Evolutionary conservation across 1,140 invertebrate genomes (phyloP), one percentile per base, ranked within the genome.

Genomic region (Neocloeon triangulifer): DNA sequence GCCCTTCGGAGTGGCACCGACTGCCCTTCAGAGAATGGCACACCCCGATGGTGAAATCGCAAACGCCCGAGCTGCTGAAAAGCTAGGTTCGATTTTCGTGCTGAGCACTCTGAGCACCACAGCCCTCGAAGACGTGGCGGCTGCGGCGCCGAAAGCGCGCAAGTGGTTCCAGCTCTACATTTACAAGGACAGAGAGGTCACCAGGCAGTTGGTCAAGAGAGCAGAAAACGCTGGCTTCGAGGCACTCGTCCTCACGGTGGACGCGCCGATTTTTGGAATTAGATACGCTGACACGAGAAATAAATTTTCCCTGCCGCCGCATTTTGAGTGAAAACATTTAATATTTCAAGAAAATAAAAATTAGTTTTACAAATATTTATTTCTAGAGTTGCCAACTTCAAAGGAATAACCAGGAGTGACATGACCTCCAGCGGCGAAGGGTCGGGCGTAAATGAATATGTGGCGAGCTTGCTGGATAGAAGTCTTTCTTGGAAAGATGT

Each of bases 141-240:
- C 61, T 34, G 68, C 67, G 4, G 75, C 78, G 2, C 80, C 82
- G 3, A 51, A 66, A 10, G 67, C 65, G 1, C 56, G 68, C 9
- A 81, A 82, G 51, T 86, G 82, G 81, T 86, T 88, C 48, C 84
- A 94, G 48, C 56, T 94, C 0, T 92, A 92, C 41, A 72, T 94
- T 38, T 88, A 84, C 45, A 74, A 63, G 38, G 73, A 89, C 44
- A 63, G n/a, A n/a, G 29, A 43, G 6, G 34, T 58, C 7, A 62
- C 59, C 5, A 32, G 37, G 32, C 21, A 45, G 16, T 40, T 64
- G 15, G 49, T 64, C 3, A 15, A 32, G 34, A 38, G 60, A 23
- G 61, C 60, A 3, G 56, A 63, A 39, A 36, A 38, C 6, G 45
- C 44, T 20, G 62, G 62, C 5, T 66, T 45, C 38, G 42, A 40